Evolutionary conservation across 1,140 invertebrate genomes (phyloP).

Genomic region (Drosophila ficusphila): DNA sequence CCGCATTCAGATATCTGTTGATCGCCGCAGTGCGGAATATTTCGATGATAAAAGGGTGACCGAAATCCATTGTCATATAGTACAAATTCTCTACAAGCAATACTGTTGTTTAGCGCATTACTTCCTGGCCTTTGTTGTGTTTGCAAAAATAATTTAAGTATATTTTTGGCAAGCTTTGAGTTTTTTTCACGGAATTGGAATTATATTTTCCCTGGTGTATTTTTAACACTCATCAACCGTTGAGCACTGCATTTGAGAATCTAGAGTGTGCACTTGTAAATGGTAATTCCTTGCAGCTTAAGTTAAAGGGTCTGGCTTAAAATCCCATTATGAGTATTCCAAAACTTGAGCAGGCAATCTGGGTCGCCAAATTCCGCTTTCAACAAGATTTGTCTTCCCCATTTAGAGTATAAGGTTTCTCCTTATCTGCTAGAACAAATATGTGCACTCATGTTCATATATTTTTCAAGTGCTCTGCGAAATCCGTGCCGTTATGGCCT

Average conservation of each 20-base stretch:
- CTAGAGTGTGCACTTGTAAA: not conserved
- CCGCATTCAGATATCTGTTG: not conserved
- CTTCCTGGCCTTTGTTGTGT: conserved; percentile 30
- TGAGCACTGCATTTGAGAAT: conserved; percentile 7
- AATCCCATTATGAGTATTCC: conserved; percentile 18
- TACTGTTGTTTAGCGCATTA: conserved; percentile 2
- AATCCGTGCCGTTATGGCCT: conserved; percentile 23
- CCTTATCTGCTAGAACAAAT: conserved; percentile 35
- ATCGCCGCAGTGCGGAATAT: not conserved
- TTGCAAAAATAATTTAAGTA: conserved; percentile 25
- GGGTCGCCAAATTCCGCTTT: conserved; percentile 29
- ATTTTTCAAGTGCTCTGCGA: conserved; percentile 22
- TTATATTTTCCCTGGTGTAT: conserved; percentile 18
- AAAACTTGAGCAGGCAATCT: conserved; percentile 27
- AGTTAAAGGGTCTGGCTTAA: conserved; percentile 23
- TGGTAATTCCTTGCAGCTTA: conserved; percentile 19
- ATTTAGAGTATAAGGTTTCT: conserved; percentile 16
- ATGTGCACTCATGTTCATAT: conserved; percentile 31
- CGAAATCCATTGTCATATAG: conserved; percentile 20
- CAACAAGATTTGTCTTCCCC: conserved; percentile 29
- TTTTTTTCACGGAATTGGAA: conserved; percentile 11
- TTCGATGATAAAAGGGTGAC: not conserved
- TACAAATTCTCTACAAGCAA: conserved; percentile 17
- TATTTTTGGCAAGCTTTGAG: conserved; percentile 48
- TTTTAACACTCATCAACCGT: conserved; percentile 8